Base-by-base conservation (phyloP, 2,113 vertebrate species). In the Cettia cetti region DNA sequence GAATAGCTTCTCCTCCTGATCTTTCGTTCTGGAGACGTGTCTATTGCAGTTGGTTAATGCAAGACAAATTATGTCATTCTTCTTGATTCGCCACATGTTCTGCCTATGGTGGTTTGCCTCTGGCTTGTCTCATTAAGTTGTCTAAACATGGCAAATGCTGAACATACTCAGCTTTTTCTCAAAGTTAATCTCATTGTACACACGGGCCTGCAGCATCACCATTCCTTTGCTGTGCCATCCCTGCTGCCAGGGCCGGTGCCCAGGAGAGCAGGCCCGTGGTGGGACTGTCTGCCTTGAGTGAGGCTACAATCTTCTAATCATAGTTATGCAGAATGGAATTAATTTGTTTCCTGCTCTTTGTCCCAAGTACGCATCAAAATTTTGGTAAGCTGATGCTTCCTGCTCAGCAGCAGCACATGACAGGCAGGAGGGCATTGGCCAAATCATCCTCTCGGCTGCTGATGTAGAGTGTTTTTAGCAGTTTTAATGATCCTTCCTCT, bases 31-130 rank as follows among this genome's bases (percentile, higher is more conserved):
- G 82, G 69, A 93, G 88, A 83, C 2, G 37, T 42, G 72, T 79
- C 2, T 33, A 27, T 92, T 92, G 53, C 93, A 89, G 86, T 77
- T 39, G n/a, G 92, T 96, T 97, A 97, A 96, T 84, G 95, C 90
- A 93, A 96, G 95, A 97, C 94, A 94, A 96, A 96, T 95, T 94
- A 94, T 92, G 92, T 94, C 96, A 92, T 95, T 96, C 95, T 94
- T 90, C 90, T 82, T 81, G 86, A 81, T 94, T 94, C 13, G 7
- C 96, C 90, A 83, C 93, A 65, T 92, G 93, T 83, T 95, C 94
- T 94, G 93, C 96, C 95, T 21, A 2, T 86, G 90, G 94, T 94
- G 93, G 76, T 94, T 96, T 95, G 94, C 94, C 95, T 94, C 94
- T 84, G 93, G 96, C 64, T 92, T 86, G 82, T 95, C 95, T 97